Percentiles rank a stretch among this genome's conserved stretches.
phyloP scores from a whole-genome alignment of 2,888 invertebrate genomes.

The Epirrita christyi region DNA sequence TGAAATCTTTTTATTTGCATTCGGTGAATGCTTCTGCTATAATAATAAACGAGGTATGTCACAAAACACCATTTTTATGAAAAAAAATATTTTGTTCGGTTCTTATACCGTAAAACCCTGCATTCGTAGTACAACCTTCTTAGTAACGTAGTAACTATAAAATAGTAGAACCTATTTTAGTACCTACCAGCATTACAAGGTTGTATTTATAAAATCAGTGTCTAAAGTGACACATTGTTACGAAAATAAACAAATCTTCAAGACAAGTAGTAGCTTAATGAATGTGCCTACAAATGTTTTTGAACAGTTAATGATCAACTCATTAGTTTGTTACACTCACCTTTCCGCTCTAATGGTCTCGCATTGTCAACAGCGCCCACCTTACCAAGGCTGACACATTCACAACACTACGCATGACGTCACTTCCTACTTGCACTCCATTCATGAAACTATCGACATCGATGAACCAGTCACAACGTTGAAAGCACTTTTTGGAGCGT shows the following conservation, averaged over 20 bases:
- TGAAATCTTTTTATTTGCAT: slow-evolving; percentile 1
- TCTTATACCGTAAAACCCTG: too few relatives aligned
- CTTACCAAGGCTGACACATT: slow-evolving; percentile 59
- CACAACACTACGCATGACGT: slow-evolving; percentile 83
- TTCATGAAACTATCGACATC: slow-evolving; percentile 69
- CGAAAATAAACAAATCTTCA: neutral
- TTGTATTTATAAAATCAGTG: neutral
- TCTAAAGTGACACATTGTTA: neutral
- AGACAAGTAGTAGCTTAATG: slow-evolving; percentile 14
- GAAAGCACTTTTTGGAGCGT: slow-evolving; percentile 55
- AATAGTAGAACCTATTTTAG: neutral
- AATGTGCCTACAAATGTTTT: slow-evolving; percentile 47
- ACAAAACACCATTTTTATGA: neutral
- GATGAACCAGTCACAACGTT: slow-evolving; percentile 52
- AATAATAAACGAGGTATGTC: neutral
- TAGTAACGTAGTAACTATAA: neutral
- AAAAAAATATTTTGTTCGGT: too few relatives aligned
- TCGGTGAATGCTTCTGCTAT: neutral
- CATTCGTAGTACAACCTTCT: too few relatives aligned
- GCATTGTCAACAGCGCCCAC: slow-evolving; percentile 78
- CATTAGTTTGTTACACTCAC: slow-evolving; percentile 68
- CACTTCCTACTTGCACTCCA: slow-evolving; percentile 78
- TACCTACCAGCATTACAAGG: neutral
- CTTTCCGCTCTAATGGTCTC: slow-evolving; percentile 79
- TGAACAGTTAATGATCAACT: slow-evolving; percentile 54